Base-by-base conservation (phyloP, 2,888 invertebrate genomes). In the Carcina quercana region DNA sequence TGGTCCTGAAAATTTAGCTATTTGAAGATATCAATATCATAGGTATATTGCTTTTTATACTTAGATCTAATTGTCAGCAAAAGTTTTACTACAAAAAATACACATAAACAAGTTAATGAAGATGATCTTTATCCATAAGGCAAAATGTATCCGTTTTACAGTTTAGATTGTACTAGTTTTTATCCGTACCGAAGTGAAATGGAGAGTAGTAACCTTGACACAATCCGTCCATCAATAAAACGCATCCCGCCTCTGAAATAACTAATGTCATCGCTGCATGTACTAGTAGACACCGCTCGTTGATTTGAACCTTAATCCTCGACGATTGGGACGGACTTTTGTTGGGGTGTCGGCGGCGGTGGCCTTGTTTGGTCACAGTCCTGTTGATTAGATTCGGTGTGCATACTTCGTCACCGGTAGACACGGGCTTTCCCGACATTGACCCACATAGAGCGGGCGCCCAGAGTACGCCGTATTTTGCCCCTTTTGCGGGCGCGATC, bases 361-460 rank as follows among this genome's bases (percentile, higher is more conserved):
- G 62, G 60, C 65, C 71, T 76, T 76, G 72, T 75, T 76, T 71
- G 64, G 73, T 70, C 69, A 66, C 65, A 67, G 74, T 68, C 69
- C 72, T 78, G 80, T 80, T 79, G 83, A 83, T 82, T 79, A 72
- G 82, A 79, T 80, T 82, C 79, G 79, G 78, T 80, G 82, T 82
- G 82, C 82, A 83, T 82, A 82, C 72, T 82, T 71, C 78, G 82
- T 83, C 82, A 82, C 79, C 73, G 78, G 82, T 73, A 83, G 82
- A 83, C 82, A 80, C 82, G 82, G 82, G 82, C 79, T 85, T 85
- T 82, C 84, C 85, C 84, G 85, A 80, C 85, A 85, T 85, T 85
- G 85, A 85, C 85, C 85, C 82, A 85, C 79, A 83, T 83, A 79
- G 78, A 78, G 61, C 80, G 76, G 76, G 82, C 79, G 79, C 82